Conservation (phyloP, 1,140 invertebrate species). For the Mactra quadrangularis region DNA sequence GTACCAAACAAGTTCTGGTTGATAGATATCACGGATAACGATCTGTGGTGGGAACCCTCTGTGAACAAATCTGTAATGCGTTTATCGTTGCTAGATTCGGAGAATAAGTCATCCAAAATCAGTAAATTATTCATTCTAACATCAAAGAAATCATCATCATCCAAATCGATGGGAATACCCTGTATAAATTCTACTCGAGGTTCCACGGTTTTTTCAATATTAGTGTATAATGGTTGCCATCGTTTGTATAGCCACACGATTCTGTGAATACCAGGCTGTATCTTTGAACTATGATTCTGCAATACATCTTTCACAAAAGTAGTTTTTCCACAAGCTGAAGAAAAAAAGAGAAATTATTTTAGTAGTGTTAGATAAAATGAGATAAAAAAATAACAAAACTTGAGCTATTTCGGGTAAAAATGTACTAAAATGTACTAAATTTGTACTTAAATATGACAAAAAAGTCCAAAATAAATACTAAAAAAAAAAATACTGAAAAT, state of each 20-base stretch:
- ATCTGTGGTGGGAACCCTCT: slow-evolving; percentile 46
- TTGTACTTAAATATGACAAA: neutral
- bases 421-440: neutral
- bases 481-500: neutral
- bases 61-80: slow-evolving; percentile 11
- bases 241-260: slow-evolving; percentile 53
- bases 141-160: slow-evolving; percentile 24
- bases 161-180: slow-evolving; percentile 24
- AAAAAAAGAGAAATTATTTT: neutral
- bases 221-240: slow-evolving; percentile 40
- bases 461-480: neutral
- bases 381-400: neutral
- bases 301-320: slow-evolving; percentile 1
- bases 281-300: neutral
- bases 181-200: slow-evolving; percentile 23
- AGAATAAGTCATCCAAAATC: slow-evolving; percentile 28
- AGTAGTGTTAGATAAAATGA: neutral
- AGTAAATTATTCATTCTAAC: slow-evolving; percentile 28
- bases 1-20: slow-evolving; percentile 22
- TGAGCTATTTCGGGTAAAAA: neutral
- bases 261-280: slow-evolving; percentile 9
- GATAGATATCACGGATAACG: slow-evolving; percentile 20
- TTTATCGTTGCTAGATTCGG: slow-evolving; percentile 12
- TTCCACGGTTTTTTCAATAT: neutral
- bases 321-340: slow-evolving; percentile 26